Evolutionary conservation across 2,797 vertebrate species (phyloP), one percentile per base, ranked within the genome.

Genomic region (Poeciliopsis presidionis): DNA sequence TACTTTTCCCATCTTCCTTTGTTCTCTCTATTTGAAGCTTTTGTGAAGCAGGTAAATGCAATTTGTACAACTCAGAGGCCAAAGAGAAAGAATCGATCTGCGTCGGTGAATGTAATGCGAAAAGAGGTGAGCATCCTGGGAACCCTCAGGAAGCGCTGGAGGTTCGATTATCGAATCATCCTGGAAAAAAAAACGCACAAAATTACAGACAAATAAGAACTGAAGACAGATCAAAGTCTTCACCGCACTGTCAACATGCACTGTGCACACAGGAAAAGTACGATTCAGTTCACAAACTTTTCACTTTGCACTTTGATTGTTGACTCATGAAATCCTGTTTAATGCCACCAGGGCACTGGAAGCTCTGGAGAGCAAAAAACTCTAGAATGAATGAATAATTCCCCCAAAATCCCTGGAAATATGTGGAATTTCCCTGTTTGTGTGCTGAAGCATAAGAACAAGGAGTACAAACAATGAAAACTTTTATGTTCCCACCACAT

Each of bases 41-140:
- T 84, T 78, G 86, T 76, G 67, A 73, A 63, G 81, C 80, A 87
- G 85, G 89, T 88, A 91, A 92, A 92, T 83, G 73, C 72, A 89
- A 89, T 92, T 90, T 90, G 86, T 89, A 72, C 45, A 81, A 85
- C 47, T 75, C 4, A 12, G 80, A 71, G 75, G 75, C 57, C 55
- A 74, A 49, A 59, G 77, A 78, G 41, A 22, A 53, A 76, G 55
- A 86, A 92, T 91, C 75, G 81, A 92, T 91, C 86, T 8, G 73
- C 33, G 74, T 83, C 63, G 80, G 83, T 75, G 75, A 80, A 75
- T 53, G 75, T 65, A 81, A 85, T 75, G 76, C 81, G 80, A 76
- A 81, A 82, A 46, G 65, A 76, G 75, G n/a, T 77, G 75, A 86
- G 82, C 74, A 75, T 36, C 76, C 30, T 77, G 33, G 45, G 28